Conservation (phyloP, 2,113 vertebrate genomes). For the Baryphthengus martii region DNA sequence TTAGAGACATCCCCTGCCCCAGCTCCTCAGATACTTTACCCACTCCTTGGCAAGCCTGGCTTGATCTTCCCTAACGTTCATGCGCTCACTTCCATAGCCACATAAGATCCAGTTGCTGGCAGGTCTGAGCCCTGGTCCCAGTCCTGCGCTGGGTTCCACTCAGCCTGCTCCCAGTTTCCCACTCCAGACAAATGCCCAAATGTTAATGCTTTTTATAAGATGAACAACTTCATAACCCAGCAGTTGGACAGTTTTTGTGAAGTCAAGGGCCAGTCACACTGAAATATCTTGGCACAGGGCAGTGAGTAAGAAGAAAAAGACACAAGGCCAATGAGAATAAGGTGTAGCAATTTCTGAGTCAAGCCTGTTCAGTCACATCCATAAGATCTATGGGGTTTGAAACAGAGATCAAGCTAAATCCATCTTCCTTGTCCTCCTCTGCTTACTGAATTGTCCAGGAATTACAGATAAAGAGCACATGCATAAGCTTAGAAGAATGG, state of each 20-base stretch:
- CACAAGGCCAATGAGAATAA: background rate
- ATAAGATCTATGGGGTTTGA: background rate
- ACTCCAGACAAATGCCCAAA: background rate
- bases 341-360: background rate
- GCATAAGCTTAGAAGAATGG: background rate
- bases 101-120: background rate
- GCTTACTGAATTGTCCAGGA: background rate
- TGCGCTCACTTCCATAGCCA: rapidly evolving
- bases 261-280: background rate
- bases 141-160: background rate
- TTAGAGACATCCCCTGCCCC: background rate
- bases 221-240: background rate
- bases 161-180: background rate
- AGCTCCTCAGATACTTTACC: background rate
- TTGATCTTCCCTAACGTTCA: background rate
- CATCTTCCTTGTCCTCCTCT: background rate
- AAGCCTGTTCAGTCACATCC: background rate
- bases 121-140: background rate
- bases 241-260: background rate
- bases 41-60: rapidly evolving
- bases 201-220: background rate
- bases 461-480: background rate
- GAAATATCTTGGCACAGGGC: background rate
- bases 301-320: background rate
- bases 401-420: background rate